Percentiles rank a stretch among this genome's conserved stretches.
Conservation (phyloP, 2,113 vertebrate species). For the Bothrops jararaca region DNA sequence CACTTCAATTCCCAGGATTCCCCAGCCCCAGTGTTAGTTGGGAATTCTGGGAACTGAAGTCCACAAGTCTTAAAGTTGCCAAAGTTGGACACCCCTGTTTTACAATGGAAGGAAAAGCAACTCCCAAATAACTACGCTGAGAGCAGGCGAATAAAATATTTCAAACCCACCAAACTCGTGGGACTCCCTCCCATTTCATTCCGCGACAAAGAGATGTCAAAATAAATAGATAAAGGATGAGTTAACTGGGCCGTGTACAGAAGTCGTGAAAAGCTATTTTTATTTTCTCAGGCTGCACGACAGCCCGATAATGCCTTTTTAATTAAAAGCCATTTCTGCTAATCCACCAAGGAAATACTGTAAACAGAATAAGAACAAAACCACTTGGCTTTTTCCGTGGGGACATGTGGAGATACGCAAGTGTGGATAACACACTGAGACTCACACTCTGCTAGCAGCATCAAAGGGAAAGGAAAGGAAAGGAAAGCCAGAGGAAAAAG, state of each 20-base stretch:
- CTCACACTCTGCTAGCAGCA: accelerated
- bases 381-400: neutral
- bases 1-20: neutral
- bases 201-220: slow-evolving; percentile 38
- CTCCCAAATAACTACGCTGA: neutral
- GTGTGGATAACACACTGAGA: accelerated
- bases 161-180: slow-evolving; percentile 36
- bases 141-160: slow-evolving; percentile 10
- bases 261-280: slow-evolving; percentile 53
- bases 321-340: slow-evolving; percentile 64
- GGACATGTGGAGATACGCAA: accelerated
- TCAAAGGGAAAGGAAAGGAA: accelerated
- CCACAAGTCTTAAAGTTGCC: neutral
- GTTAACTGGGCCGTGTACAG: slow-evolving; percentile 42
- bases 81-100: neutral
- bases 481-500: neutral
- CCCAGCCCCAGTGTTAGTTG: too few species aligned
- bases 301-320: slow-evolving; percentile 58
- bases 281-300: slow-evolving; percentile 59
- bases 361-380: neutral
- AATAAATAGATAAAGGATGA: slow-evolving; percentile 31
- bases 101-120: accelerated
- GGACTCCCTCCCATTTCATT: neutral
- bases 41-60: neutral
- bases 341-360: slow-evolving; percentile 47